Base-by-base conservation (phyloP, 2,888 invertebrate species). In the Thymelicus sylvestris region DNA sequence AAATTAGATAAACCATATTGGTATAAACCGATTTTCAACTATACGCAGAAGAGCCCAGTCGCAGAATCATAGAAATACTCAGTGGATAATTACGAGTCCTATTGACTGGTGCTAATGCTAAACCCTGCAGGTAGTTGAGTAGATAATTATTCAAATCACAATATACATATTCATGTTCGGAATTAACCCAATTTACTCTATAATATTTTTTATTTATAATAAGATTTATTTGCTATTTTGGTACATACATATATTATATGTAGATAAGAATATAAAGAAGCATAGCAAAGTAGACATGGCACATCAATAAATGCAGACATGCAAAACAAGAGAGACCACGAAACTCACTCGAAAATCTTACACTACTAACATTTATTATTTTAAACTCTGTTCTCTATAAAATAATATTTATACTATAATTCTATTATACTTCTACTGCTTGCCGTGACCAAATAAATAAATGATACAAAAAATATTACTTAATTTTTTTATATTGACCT, bases 301-400 rank as follows among this genome's bases (percentile, higher is more conserved):
- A 69, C 69, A 69, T 59, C 24, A 69, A 38, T n/a, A 71, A 70
- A 66, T 52, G 61, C 70, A 66, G 19, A 24, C 13, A 57, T 69
- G 63, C 63, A 69, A 61, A 52, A 62, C 61, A 24, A 48, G 24
- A 15, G 12, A 61, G 61, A 12, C 41, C 44, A 41, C 7, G 61
- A 12, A 15, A 61, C 61, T 44, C 15, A 15, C 19, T 61, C 10
- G 63, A 38, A 66, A 63, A 70, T 15, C 48, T 31, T 69, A 63
- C 24, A n/a, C 15, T 38, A 13, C 57, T 38, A 57, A 57, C 57
- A 13, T 31, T 13, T 12, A 57, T 57, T 38, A 57, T 57, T 13
- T 57, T 38, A 57, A 13, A 2, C 12, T 7, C 57, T 57, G 57
- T 13, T 38, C 57, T 38, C 38, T 55, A 55, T 55, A 31, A 31